A percentile compares a stretch with the other conserved stretches of the same genome.
phyloP scores from a whole-genome alignment of 2,113 vertebrate genomes.

The Noctilio leporinus region DNA sequence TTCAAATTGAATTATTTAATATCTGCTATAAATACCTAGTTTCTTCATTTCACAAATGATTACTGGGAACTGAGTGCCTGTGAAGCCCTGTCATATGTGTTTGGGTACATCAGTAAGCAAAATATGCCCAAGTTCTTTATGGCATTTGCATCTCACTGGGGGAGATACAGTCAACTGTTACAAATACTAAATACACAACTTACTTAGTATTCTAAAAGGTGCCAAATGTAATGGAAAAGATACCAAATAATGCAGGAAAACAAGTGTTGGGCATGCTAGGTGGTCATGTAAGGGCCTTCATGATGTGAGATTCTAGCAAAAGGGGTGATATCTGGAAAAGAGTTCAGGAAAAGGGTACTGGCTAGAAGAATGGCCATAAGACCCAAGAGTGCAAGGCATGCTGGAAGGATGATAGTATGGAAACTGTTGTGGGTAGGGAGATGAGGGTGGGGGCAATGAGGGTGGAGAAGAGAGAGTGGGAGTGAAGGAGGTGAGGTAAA shows the following conservation, averaged over 20 bases:
- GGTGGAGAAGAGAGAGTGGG: not conserved
- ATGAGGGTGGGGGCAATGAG: not conserved
- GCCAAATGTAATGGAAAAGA: not conserved
- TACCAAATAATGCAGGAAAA: not conserved
- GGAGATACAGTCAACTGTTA: not conserved
- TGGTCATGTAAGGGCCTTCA: not conserved
- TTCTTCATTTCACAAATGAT: not conserved
- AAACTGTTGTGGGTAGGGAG: not conserved
- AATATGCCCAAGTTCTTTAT: not conserved
- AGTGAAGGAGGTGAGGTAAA: too few species aligned
- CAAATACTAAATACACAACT: not conserved
- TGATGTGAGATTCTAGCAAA: not conserved
- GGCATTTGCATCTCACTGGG: not conserved
- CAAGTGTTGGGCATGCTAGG: not conserved
- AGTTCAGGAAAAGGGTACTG: not conserved
- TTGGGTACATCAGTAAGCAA: not conserved
- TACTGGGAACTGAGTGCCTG: not conserved
- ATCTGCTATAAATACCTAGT: not conserved
- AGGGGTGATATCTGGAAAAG: not conserved
- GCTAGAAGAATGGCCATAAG: not conserved
- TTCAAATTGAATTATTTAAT: not conserved
- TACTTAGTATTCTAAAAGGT: not conserved
- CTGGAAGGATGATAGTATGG: not conserved
- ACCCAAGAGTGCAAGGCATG: too few species aligned
- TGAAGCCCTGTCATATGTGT: not conserved